Base-by-base conservation (phyloP, 2,888 invertebrate genomes). In the Pristionchus exspectatus region DNA sequence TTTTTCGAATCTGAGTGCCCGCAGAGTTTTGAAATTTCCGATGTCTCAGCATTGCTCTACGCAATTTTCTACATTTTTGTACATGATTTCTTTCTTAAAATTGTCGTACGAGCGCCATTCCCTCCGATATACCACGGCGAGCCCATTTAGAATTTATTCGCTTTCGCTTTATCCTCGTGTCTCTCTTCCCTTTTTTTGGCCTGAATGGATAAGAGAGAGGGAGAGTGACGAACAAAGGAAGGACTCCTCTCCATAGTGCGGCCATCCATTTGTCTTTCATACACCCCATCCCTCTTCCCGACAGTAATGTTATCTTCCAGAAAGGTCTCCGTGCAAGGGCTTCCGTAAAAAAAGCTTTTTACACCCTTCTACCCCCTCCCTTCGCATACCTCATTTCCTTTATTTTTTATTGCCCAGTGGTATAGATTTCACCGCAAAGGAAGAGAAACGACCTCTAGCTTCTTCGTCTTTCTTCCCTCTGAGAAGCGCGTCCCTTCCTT, bases 111-210 rank as follows among this genome's bases (percentile, higher is more conserved):
- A 72, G 18, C 44, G 24, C 24, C 54, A 21, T 27, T 81, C 16
- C 50, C 27, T 50, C 81, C 50, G 50, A 81, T 81, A 81, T 24
- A 44, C 77, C 77, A 77, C 21, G 27, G 7, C 24, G 14, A 81
- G 81, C 81, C 81, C 81, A 85, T 85, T 85, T 85, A 85, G 84
- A 85, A 85, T 85, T 85, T 85, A 85, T 85, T 33, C 84, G 56
- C 56, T 44, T 33, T 50, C 59, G 14, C 59, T 12, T 59, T 50
- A 30, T 56, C 59, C 84, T 38, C 56, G 33, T 85, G 33, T 85
- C 84, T 59, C 84, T 85, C 59, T 21, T 50, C 84, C 56, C 24
- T 85, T 63, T 63, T 84, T 83, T 83, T 27, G 38, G 24, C 24
- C 59, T 27, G 50, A 54, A 81, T 81, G 81, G 50, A 81, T 81